Evolutionary conservation across 2,113 vertebrate genomes (phyloP).

Genomic region (Apodemus sylvaticus): DNA sequence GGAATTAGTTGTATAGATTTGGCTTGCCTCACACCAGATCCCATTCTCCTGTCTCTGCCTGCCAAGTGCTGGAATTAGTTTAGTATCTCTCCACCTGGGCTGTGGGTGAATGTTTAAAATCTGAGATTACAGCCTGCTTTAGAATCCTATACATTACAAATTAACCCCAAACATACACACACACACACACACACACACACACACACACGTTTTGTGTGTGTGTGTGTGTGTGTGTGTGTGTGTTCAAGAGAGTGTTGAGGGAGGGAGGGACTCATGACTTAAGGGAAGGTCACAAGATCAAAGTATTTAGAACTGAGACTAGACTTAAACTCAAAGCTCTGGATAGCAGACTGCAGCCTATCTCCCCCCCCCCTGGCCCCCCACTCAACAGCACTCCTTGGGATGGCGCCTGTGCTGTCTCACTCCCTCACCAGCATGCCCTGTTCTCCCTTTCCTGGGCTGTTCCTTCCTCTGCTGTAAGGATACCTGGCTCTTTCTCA

Average conservation of each 20-base stretch:
- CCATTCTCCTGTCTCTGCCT: not conserved
- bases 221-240: too few relatives aligned
- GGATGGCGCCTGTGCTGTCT: not conserved
- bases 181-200: too few relatives aligned
- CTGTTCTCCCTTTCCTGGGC: not conserved
- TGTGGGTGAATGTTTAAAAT: not conserved
- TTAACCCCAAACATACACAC: not conserved
- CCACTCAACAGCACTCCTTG: not conserved
- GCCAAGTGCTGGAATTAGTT: not conserved
- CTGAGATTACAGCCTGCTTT: not conserved
- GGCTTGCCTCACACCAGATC: not conserved
- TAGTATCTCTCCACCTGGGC: not conserved
- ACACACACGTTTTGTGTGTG: too few relatives aligned
- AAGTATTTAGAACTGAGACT: not conserved
- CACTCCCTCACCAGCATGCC: not conserved
- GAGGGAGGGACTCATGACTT: not conserved
- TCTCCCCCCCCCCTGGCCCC: too few relatives aligned
- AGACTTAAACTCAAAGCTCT: not conserved
- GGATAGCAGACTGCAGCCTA: not conserved
- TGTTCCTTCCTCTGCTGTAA: not conserved
- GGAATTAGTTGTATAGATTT: not conserved
- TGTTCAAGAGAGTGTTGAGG: too few relatives aligned
- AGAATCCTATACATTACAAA: not conserved
- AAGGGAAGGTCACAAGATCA: not conserved
- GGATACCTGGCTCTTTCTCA: not conserved